Base-by-base conservation (phyloP, 2,888 invertebrate genomes). In the Tipula unca region DNA sequence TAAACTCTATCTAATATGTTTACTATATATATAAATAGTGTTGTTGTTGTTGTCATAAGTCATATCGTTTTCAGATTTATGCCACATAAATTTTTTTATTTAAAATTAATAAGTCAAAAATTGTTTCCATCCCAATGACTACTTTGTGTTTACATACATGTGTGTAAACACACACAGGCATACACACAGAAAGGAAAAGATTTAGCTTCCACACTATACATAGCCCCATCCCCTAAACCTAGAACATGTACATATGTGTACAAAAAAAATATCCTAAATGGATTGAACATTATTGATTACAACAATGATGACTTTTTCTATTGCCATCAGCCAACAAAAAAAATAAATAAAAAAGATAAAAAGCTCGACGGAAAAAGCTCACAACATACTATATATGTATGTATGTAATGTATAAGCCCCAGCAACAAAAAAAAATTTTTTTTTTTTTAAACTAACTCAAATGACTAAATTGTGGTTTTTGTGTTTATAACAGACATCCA, bases 281-380 rank as follows among this genome's bases (percentile, higher is more conserved):
- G 69, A 69, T 69, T 69, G 69, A 69, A 69, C 69, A 69, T 69
- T 69, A 69, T 69, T 69, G 69, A 69, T 69, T 69, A 69, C 69
- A 69, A 69, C 69, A 25, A 69, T 69, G 69, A 69, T 69, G 69
- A 69, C 25, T 69, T 17, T 69, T 69, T 6, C 69, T 48, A 48
- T 48, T 48, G n/a, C 69, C 69, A 3, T 42, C 48, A 25, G 25
- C 48, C 17, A 25, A 25, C 69, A 69, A 69, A 69, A 48, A 32
- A 6, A 48, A 17, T 48, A 48, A 17, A n/a, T n/a, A n/a, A n/a
- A n/a, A n/a, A n/a, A n/a, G n/a, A n/a, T n/a, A n/a, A 17, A 17
- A 48, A 48, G 48, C 69, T 69, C 10, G 2, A 25, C 3, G 69
- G 13, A 25, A 25, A 69, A 69, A 69, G 69, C 10, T 69, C 69